These are phyloP conservation scores for Linepithema humile DNA, from an alignment of 1,140 invertebrate genomes.

Conservation along the genomic window DNA sequence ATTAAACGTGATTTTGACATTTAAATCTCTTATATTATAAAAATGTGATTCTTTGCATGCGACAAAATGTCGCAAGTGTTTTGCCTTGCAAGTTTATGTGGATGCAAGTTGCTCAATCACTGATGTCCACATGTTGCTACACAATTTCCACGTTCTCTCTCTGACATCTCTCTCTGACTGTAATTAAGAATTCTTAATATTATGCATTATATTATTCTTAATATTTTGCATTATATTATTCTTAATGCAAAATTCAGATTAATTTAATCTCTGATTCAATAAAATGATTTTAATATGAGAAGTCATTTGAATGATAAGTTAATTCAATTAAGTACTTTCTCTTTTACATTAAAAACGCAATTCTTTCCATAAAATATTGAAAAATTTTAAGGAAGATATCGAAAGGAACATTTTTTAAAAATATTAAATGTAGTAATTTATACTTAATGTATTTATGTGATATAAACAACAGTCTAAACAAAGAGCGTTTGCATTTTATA, in stretches of 20 bases:
- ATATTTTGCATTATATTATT: no score
- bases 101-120: not conserved
- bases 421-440: not conserved
- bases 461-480: not conserved
- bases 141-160: not conserved
- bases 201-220: no score
- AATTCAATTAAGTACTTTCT: not conserved
- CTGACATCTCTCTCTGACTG: no score
- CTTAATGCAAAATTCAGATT: not conserved
- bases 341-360: not conserved
- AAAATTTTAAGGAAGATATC: no score
- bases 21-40: not conserved
- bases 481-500: not conserved
- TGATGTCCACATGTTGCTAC: not conserved
- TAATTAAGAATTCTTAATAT: not conserved
- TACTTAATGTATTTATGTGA: not conserved
- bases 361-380: not conserved
- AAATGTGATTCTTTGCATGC: not conserved
- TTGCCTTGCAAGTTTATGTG: no score
- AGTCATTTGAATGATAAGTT: no score
- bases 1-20: slow-evolving; percentile 23
- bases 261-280: not conserved
- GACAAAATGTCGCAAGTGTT: no score
- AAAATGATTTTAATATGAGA: not conserved
- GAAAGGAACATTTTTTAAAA: not conserved